phyloP scores from a whole-genome alignment of 2,888 invertebrate genomes.

The Leucania comma region DNA sequence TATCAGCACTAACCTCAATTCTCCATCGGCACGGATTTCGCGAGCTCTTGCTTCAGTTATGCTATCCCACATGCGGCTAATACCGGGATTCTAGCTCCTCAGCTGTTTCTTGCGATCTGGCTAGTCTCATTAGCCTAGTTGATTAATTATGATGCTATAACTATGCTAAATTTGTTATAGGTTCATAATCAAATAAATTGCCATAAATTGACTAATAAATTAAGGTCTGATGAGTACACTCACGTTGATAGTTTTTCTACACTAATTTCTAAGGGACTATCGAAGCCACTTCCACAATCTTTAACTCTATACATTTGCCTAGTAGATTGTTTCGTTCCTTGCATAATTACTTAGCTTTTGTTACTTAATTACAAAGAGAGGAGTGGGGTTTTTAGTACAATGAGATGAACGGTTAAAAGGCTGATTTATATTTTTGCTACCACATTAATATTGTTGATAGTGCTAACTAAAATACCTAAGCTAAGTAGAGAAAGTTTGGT shows the following conservation, averaged over 20 bases:
- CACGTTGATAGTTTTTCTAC: neutral
- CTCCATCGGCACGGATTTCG: no score
- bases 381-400: constrained; percentile 83
- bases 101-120: no score
- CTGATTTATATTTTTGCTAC: constrained; percentile 72
- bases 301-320: constrained; percentile 64
- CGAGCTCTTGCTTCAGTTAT: no score
- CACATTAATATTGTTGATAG: constrained; percentile 25
- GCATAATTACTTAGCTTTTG: constrained; percentile 87
- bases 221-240: neutral
- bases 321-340: constrained; percentile 85
- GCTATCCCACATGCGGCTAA: no score
- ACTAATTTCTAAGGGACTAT: neutral
- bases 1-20: no score
- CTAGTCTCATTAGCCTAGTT: no score
- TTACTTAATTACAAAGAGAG: constrained; percentile 83
- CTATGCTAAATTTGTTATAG: no score
- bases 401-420: constrained; percentile 75
- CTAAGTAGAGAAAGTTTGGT: neutral
- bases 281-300: constrained; percentile 62
- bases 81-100: no score
- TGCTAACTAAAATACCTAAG: constrained; percentile 1
- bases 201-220: no score
- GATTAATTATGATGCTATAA: no score
- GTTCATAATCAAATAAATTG: no score